Conservation (phyloP, 2,113 vertebrate species). For the Urocitellus parryii region DNA sequence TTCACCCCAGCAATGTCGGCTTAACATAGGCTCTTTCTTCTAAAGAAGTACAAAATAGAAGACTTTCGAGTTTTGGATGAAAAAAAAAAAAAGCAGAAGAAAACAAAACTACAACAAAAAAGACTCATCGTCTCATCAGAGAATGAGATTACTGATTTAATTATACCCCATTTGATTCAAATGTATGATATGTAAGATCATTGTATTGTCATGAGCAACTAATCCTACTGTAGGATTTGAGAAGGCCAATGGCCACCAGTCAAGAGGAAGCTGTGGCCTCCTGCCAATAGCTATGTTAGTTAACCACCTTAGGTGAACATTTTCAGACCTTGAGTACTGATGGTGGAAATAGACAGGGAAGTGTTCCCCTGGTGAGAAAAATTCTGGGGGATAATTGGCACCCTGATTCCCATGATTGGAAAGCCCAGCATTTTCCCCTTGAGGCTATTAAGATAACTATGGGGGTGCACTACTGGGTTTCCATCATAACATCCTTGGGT, state of each 20-base stretch:
- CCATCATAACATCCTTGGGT: too few species aligned
- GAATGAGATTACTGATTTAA: background rate
- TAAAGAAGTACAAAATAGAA: background rate
- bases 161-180: too few species aligned
- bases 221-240: background rate
- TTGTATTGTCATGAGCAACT: too few species aligned
- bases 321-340: background rate
- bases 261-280: background rate
- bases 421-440: too few species aligned
- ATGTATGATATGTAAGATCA: too few species aligned
- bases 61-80: background rate
- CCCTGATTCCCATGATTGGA: too few species aligned
- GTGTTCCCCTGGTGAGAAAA: too few species aligned
- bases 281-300: background rate
- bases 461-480: too few species aligned
- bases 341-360: too few species aligned
- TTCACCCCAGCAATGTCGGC: fast-evolving
- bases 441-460: too few species aligned
- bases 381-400: too few species aligned
- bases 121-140: background rate
- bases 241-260: background rate
- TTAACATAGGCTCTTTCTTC: background rate
- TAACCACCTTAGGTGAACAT: background rate
- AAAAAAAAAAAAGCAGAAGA: background rate
- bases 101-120: too few species aligned